Conservation (phyloP, 2,113 vertebrate species). For the Rhinichthys klamathensis region DNA sequence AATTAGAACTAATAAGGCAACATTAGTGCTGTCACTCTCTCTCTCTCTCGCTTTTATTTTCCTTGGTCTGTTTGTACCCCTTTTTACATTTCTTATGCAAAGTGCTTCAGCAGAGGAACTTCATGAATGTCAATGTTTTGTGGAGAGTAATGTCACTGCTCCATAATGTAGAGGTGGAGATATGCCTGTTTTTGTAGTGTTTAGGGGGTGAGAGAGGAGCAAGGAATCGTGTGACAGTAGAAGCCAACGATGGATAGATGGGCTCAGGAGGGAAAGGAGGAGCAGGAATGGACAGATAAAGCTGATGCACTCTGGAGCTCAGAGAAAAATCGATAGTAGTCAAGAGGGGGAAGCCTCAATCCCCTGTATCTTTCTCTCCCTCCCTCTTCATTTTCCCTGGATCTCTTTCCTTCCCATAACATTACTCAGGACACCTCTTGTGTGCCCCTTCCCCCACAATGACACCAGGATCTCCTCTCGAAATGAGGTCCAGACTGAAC, state of each 20-base stretch:
- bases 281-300: constrained; percentile 53
- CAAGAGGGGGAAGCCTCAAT: constrained; percentile 38
- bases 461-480: constrained; percentile 16
- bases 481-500: background rate
- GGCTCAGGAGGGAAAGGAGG: constrained; percentile 9
- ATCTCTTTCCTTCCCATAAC: constrained; percentile 21
- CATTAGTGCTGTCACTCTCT: background rate
- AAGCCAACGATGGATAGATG: constrained; percentile 8
- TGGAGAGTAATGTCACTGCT: background rate
- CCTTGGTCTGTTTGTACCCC: background rate
- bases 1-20: background rate
- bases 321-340: constrained; percentile 62
- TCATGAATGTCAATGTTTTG: background rate
- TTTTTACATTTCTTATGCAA: background rate
- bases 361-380: background rate
- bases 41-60: background rate
- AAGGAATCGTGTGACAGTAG: background rate
- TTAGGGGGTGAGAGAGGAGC: background rate
- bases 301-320: constrained; percentile 57
- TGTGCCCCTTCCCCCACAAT: constrained; percentile 23
- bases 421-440: constrained; percentile 9
- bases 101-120: background rate
- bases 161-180: background rate
- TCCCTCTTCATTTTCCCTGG: constrained; percentile 9
- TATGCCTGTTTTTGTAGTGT: background rate